phyloP scores from a whole-genome alignment of 2,113 vertebrate species.

The Onychostruthus taczanowskii region DNA sequence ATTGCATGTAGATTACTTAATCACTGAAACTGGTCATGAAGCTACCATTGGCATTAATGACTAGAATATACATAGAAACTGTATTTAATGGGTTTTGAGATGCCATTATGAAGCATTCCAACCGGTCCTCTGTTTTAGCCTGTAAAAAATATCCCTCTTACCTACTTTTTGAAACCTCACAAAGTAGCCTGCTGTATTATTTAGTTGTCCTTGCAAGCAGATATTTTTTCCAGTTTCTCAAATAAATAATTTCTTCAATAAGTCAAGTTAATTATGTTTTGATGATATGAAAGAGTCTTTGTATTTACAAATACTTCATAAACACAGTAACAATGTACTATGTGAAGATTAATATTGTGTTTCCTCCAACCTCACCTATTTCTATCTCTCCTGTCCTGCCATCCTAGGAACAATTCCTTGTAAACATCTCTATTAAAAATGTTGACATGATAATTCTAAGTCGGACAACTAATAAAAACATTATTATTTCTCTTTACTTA shows the following conservation, averaged over 20 bases:
- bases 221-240: fast-evolving
- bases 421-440: neutral
- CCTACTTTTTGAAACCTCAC: neutral
- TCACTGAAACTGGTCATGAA: neutral
- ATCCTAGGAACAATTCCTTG: neutral
- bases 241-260: neutral
- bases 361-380: neutral
- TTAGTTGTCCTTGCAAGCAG: neutral
- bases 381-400: neutral
- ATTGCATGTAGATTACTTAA: neutral
- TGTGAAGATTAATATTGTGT: neutral
- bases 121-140: neutral
- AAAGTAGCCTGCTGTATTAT: neutral
- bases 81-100: neutral
- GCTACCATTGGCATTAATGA: neutral
- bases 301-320: neutral
- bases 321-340: neutral
- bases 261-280: neutral
- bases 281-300: neutral
- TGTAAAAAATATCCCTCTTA: neutral
- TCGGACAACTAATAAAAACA: neutral
- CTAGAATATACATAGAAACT: neutral
- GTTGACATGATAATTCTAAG: neutral
- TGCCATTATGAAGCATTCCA: neutral
- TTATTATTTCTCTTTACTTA: neutral